These are phyloP conservation scores for Lottia gigantea DNA, from an alignment of 2,888 invertebrate species.

Conservation along the genomic window DNA sequence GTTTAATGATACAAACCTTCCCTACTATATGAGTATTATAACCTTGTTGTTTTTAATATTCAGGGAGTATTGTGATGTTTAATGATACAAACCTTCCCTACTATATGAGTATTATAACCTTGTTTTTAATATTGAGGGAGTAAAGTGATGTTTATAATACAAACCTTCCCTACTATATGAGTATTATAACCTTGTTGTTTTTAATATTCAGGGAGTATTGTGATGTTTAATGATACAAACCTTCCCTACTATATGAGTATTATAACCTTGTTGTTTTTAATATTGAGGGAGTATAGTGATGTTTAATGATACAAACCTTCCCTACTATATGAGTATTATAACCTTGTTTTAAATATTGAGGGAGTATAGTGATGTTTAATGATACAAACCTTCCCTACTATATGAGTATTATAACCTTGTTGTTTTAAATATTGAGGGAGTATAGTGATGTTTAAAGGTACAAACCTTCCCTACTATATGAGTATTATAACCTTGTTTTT, in stretches of 20 bases:
- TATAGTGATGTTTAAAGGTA: constrained; percentile 82
- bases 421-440: constrained; percentile 84
- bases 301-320: constrained; percentile 79
- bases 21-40: constrained; percentile 84
- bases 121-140: constrained; percentile 84
- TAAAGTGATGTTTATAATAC: constrained; percentile 80
- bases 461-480: constrained; percentile 81
- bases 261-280: constrained; percentile 82
- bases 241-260: constrained; percentile 82
- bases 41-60: constrained; percentile 82
- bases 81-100: constrained; percentile 83
- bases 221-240: constrained; percentile 80
- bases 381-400: constrained; percentile 83
- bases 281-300: constrained; percentile 86
- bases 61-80: constrained; percentile 81
- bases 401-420: constrained; percentile 82
- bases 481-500: constrained; percentile 82
- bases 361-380: constrained; percentile 81
- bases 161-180: constrained; percentile 81
- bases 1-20: constrained; percentile 70
- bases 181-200: constrained; percentile 82
- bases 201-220: constrained; percentile 83
- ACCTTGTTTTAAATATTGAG: constrained; percentile 83
- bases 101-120: constrained; percentile 82
- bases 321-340: constrained; percentile 84